Evolutionary conservation across 2,797 vertebrate genomes (phyloP), one percentile per base, ranked within the genome.

Genomic region (Bryconaethiops microstoma): DNA sequence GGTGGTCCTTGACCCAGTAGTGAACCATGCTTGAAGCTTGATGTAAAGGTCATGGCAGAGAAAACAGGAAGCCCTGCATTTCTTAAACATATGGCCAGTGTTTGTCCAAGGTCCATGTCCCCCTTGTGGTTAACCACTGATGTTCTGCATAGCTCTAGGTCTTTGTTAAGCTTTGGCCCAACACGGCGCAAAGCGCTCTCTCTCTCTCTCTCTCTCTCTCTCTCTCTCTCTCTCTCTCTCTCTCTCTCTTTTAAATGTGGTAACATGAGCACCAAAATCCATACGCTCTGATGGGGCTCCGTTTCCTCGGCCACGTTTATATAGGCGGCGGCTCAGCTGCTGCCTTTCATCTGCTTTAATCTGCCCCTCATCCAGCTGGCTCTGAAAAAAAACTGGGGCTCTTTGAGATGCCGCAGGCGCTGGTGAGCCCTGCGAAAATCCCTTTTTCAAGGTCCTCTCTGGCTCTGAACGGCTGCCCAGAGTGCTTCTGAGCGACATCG

Each of bases 371-470:
- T 48, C 54, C 19, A 19, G 12, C 25, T 50, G 39, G 21, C 57
- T 23, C 23, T 52, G 23, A 59, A 42, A 42, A 35, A 40, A 42
- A 78, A 59, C 7, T 29, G n/a, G 13, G 13, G 50, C 48, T 60
- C 65, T 45, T 29, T 76, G 29, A 57, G 83, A 75, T 6, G 35
- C 67, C 77, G 67, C 78, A 77, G 89, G 87, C 83, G 75, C 80
- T 65, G 54, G 78, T 79, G 85, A 90, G 87, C 83, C 71, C 72
- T 74, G 73, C 82, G n/a, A 88, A 77, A 90, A 88, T 88, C 84
- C 86, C 62, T 57, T 84, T 89, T 89, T 78, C 84, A 86, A 89
- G 87, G 83, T 90, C 83, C 65, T 21, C 67, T 84, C 77, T 89
- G 77, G 78, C 85, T 78, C 75, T 0, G 40, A 82, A 67, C 60